Evolutionary conservation across 1,140 invertebrate genomes (phyloP).

Genomic region (Mamestra configurata): DNA sequence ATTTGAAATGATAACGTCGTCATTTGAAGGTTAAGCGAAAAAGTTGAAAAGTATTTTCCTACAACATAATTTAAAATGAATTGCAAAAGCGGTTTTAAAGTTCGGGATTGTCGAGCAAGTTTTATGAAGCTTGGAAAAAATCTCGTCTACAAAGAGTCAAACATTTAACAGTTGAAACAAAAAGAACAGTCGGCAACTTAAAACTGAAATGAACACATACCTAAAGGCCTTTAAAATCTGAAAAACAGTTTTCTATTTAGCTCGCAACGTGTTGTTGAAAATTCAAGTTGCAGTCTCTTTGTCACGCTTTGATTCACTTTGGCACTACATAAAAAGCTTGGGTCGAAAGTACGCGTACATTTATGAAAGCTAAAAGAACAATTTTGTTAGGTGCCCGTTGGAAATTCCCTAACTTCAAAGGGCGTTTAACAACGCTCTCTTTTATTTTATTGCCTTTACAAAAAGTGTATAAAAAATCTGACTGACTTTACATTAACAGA

Average conservation of each 20-base stretch:
- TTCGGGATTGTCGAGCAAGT: neutral
- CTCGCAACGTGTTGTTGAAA: constrained; percentile 62
- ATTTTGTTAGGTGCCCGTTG: constrained; percentile 83
- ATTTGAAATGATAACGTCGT: constrained; percentile 22
- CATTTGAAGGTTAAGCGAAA: neutral
- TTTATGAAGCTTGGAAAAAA: neutral
- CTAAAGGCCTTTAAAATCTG: constrained; percentile 17
- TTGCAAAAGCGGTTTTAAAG: constrained; percentile 5
- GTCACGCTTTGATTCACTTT: constrained; percentile 74
- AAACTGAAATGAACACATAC: constrained; percentile 10
- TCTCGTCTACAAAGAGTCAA: neutral
- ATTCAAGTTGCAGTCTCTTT: constrained; percentile 69
- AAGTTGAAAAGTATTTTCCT: neutral
- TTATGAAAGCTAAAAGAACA: constrained; percentile 83
- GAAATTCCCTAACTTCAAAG: constrained; percentile 84
- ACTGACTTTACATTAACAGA: constrained; percentile 43
- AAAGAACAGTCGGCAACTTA: constrained; percentile 17
- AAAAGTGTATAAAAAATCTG: constrained; percentile 77
- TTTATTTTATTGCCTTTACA: constrained; percentile 78
- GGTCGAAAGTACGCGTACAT: constrained; percentile 77
- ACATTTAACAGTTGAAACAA: constrained; percentile 2
- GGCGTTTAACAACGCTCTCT: constrained; percentile 80
- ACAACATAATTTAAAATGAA: constrained; percentile 12
- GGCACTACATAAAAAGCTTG: constrained; percentile 70
- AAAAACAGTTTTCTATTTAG: constrained; percentile 56